Evolutionary conservation across 2,797 vertebrate genomes (phyloP).

Genomic region (Melanotaenia trifasciata): DNA sequence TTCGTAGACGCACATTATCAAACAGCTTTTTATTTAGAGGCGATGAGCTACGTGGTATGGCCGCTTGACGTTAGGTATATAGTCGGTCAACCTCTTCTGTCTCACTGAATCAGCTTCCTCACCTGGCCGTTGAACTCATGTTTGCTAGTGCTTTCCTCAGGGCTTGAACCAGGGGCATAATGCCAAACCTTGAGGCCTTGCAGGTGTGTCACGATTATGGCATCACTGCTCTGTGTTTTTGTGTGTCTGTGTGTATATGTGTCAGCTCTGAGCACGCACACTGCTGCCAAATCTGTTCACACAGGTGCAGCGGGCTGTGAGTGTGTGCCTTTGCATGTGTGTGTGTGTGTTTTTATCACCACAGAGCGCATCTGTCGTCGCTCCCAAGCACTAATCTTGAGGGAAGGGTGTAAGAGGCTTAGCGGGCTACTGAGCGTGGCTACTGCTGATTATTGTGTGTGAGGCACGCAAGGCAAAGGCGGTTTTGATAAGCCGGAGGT

Average conservation of each 20-base stretch:
- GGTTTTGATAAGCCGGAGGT: constrained; percentile 86
- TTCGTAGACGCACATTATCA: constrained; percentile 45
- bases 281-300: constrained; percentile 82
- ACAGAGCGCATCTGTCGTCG: constrained; percentile 84
- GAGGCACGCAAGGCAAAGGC: constrained; percentile 83
- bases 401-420: constrained; percentile 89
- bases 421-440: constrained; percentile 85
- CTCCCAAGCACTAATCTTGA: constrained; percentile 87
- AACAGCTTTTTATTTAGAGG: constrained; percentile 57
- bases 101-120: constrained; percentile 60
- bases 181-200: constrained; percentile 73
- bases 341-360: constrained; percentile 80
- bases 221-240: constrained; percentile 50
- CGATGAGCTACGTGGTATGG: constrained; percentile 53
- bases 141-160: constrained; percentile 69
- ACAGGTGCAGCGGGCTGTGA: constrained; percentile 76
- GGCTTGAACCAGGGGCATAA: constrained; percentile 56
- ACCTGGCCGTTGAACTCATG: constrained; percentile 76
- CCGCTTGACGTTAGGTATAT: constrained; percentile 35
- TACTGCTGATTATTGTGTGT: constrained; percentile 86
- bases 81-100: constrained; percentile 55
- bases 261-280: constrained; percentile 74
- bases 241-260: constrained; percentile 25
- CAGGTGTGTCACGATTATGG: constrained; percentile 79
- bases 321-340: constrained; percentile 36